A percentile compares a stretch with the other conserved stretches of the same genome.
Evolutionary conservation across 2,888 invertebrate species (phyloP).

Genomic region (Malthinus seriepunctatus): DNA sequence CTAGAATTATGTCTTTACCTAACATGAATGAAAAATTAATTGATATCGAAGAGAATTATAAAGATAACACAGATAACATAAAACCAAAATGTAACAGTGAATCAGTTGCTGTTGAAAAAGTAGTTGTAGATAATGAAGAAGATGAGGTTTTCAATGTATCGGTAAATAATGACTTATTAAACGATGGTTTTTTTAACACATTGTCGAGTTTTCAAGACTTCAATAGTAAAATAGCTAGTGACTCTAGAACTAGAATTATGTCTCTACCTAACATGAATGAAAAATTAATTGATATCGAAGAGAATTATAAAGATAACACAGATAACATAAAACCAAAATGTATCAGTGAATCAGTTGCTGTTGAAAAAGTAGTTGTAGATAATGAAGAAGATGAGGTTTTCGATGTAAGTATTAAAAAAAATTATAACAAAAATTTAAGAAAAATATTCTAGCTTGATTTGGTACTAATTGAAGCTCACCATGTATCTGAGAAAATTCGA

Average conservation of each 20-base stretch:
- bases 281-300: neutral
- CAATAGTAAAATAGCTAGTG: neutral
- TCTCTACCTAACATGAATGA: neutral
- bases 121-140: neutral
- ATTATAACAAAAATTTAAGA: neutral
- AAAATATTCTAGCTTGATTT: slow-evolving; percentile 19
- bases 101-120: no score
- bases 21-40: neutral
- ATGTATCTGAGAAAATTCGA: slow-evolving; percentile 16
- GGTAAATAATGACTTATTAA: neutral
- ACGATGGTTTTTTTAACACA: neutral
- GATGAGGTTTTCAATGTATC: neutral
- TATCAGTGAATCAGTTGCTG: no score
- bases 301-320: neutral
- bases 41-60: neutral
- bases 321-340: neutral
- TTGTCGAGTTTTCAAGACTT: no score
- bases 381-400: neutral
- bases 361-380: neutral
- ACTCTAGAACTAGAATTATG: neutral
- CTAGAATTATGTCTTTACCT: neutral
- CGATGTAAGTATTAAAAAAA: neutral
- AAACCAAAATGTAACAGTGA: neutral
- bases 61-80: neutral
- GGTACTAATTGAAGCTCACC: slow-evolving; percentile 22